Base-by-base conservation (phyloP, 2,113 vertebrate genomes). In the Procavia capensis region DNA sequence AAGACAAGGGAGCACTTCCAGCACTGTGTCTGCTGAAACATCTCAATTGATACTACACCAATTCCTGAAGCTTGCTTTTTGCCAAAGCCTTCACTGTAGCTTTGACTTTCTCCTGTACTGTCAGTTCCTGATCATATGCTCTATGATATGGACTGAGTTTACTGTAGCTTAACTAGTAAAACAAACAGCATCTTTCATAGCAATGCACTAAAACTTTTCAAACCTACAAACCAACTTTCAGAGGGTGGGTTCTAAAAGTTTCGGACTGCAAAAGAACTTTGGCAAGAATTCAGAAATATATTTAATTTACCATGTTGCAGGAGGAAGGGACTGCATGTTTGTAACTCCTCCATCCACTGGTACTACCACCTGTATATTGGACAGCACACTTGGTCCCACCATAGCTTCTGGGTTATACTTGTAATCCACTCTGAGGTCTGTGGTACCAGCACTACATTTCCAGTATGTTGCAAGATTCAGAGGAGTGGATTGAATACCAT, bases 401-500 rank as follows among this genome's bases (percentile, higher is more conserved):
- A 99, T 99, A 89, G 99, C 99, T 76, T 99, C 99, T 10, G 99
- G 99, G 97, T 99, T 99, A 95, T 99, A 99, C 70, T 99, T 99
- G 97, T 99, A 99, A 97, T 99, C 99, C 91, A 99, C 98, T 95
- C 99, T 98, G 78, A 99, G 98, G 96, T 99, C 99, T 54, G 99
- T 99, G 96, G 99, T 99, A 96, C 88, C 98, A 29, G 98, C 81
- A 39, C 98, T 97, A 87, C 99, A 99, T 97, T 99, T 99, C 99
- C 99, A 99, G 94, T 99, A 99, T 9, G 99, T 99, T 20, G 99
- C 99, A 97, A 99, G 99, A 97, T 99, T 99, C 74, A 99, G 98
- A 61, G 99, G 99, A 68, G 99, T 99, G 84, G 99, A 99, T 91
- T 99, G 99, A 97, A 99, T 99, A 57, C 99, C 99, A 70, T 99